phyloP scores from a whole-genome alignment of 2,797 vertebrate genomes.

The Paedocypris micromegethes region DNA sequence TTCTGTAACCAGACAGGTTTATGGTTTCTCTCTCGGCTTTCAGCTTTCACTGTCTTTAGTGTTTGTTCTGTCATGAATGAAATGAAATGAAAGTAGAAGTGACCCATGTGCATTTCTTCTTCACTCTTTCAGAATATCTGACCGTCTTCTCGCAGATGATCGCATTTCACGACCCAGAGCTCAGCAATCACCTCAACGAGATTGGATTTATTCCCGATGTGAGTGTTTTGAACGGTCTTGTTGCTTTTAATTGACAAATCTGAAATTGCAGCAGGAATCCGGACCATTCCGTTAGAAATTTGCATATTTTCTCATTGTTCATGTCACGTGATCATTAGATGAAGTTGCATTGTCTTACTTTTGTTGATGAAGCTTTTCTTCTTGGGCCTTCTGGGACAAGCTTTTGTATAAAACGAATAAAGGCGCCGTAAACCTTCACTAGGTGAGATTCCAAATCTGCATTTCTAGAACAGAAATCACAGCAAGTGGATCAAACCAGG shows the following conservation, averaged over 20 bases:
- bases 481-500: too few species aligned
- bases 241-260: slow-evolving; percentile 12
- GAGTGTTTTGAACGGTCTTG: slow-evolving; percentile 61
- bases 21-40: slow-evolving; percentile 25
- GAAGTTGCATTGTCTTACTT: too few species aligned
- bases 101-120: not conserved
- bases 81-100: not conserved
- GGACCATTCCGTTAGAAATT: too few species aligned
- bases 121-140: slow-evolving; percentile 83
- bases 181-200: slow-evolving; percentile 97
- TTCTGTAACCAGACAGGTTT: not conserved
- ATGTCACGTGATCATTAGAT: too few species aligned
- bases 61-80: slow-evolving; percentile 4
- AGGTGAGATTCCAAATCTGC: too few species aligned
- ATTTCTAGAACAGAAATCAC: too few species aligned
- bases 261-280: not conserved
- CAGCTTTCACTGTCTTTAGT: not conserved
- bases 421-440: too few species aligned
- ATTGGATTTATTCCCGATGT: slow-evolving; percentile 99
- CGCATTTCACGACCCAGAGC: slow-evolving; percentile 95
- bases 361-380: too few species aligned
- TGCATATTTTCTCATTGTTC: too few species aligned
- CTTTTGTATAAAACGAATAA: too few species aligned
- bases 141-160: slow-evolving; percentile 99
- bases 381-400: too few species aligned